Conservation (phyloP, 2,888 invertebrate species). For the Urechis unicinctus region DNA sequence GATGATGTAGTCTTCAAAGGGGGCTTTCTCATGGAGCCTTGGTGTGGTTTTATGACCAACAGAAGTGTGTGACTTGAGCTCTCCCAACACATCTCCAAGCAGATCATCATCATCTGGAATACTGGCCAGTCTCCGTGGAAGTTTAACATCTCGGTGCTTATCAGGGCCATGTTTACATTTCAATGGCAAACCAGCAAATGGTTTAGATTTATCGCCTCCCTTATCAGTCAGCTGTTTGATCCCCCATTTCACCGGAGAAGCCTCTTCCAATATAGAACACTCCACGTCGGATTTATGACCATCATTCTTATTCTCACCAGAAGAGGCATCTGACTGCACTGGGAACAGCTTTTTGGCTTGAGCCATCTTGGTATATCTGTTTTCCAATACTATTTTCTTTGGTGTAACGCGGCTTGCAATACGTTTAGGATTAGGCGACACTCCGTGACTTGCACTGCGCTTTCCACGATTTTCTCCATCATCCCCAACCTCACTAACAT, state of each 20-base stretch:
- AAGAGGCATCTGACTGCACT: background rate
- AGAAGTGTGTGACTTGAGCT: too few species aligned
- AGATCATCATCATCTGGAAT: too few species aligned
- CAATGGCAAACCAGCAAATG: too few species aligned
- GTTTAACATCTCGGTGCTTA: too few species aligned
- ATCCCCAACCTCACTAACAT: background rate
- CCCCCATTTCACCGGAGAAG: background rate
- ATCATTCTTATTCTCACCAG: background rate
- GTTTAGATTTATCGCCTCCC: background rate
- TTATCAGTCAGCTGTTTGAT: background rate
- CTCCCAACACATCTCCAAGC: too few species aligned
- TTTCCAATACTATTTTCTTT: background rate
- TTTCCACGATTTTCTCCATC: background rate
- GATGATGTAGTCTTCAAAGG: too few species aligned
- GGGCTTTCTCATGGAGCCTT: background rate
- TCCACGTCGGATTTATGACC: background rate
- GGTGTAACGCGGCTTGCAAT: background rate
- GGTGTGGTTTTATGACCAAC: background rate
- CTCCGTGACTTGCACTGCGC: background rate
- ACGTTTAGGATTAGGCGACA: background rate
- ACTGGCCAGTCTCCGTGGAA: too few species aligned
- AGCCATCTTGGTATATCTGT: too few species aligned
- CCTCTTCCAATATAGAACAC: background rate
- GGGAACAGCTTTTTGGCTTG: too few species aligned
- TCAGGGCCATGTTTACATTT: too few species aligned